Percentiles rank a stretch among this genome's conserved stretches.
Conservation (phyloP, 2,113 vertebrate species). For the Anarrhichthys ocellatus region DNA sequence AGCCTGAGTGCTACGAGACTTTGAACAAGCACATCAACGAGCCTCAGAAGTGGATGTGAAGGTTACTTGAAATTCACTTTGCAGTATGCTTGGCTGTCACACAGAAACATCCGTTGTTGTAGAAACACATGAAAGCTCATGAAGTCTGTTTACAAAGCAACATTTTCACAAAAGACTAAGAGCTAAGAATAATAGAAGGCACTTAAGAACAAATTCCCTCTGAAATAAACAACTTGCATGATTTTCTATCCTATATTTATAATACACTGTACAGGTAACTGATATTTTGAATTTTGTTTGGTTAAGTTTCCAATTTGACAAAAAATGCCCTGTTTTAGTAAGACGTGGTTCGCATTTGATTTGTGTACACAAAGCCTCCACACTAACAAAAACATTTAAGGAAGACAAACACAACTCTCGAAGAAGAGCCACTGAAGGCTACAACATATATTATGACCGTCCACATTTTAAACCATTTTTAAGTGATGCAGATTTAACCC, state of each 20-base stretch:
- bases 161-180: background rate
- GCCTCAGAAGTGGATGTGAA: constrained; percentile 9
- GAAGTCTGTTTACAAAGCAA: background rate
- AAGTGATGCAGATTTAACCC: background rate
- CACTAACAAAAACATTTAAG: background rate
- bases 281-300: background rate
- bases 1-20: constrained; percentile 4
- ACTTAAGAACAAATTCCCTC: background rate
- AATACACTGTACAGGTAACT: background rate
- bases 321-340: background rate
- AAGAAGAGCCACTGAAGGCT: background rate
- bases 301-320: background rate
- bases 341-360: background rate
- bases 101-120: background rate
- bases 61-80: constrained; percentile 5
- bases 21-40: constrained; percentile 27
- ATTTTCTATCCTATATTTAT: background rate
- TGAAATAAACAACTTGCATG: background rate
- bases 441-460: background rate
- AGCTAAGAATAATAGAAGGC: background rate
- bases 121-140: background rate
- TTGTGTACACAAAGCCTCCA: background rate
- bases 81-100: background rate
- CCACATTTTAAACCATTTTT: background rate
- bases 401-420: background rate